Evolutionary conservation across 1,140 invertebrate species (phyloP), one percentile per base, ranked within the genome.

Genomic region (Temnothorax longispinosus): DNA sequence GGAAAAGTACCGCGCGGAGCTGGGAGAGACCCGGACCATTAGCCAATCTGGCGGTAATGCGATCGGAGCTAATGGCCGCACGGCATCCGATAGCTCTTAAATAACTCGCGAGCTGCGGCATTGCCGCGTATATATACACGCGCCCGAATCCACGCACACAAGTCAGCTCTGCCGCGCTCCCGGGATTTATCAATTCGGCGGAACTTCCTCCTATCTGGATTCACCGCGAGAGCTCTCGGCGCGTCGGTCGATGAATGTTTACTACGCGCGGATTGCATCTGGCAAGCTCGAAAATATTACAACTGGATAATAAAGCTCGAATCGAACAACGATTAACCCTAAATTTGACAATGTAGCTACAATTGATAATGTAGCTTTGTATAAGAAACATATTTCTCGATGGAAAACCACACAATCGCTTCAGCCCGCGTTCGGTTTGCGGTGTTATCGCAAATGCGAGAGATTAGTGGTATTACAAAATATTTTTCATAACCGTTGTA

Each of bases 1-100:
- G 86, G 86, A 71, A 87, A 86, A 80, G 85, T 86, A 65, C 32
- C 50, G 60, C 52, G 74, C 52, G 74, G 81, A 85, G 71, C 56
- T 44, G 56, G 50, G 84, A 88, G 84, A 88, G 87, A 82, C 69
- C 72, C 77, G 71, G 74, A 84, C 91, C 91, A 92, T 93, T 93
- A 92, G 88, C 90, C 85, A 88, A 89, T 88, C 78, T 58, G 58
- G 89, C 84, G 92, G 92, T 92, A 93, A 93, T 92, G 89, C 91
- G 89, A 92, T 92, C 89, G 91, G 74, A 65, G 91, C 91, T 93
- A 93, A 91, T 92, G 93, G 91, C 90, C 77, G 87, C 86, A 75
- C 88, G 56, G 87, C 87, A 89, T 85, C 77, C 89, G 88, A 91
- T 92, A 91, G 81, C 89, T 91, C 90, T 90, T 91, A 92, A 92